Percentiles rank a stretch among this genome's conserved stretches.
These are phyloP conservation scores for Drosophila ficusphila DNA, from an alignment of 1,140 invertebrate species.

Conservation along the genomic window DNA sequence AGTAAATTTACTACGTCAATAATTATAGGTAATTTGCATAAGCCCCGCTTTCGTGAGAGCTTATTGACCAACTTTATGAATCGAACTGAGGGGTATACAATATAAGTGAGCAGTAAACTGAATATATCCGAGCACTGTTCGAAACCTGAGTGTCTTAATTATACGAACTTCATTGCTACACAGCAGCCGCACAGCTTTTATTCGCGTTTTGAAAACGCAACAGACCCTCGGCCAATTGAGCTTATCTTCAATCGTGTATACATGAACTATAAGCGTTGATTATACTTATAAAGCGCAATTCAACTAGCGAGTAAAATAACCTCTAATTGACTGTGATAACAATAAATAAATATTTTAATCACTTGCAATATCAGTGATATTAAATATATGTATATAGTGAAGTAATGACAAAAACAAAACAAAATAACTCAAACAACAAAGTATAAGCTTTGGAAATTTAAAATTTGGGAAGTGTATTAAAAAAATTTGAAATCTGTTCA, in stretches of 20 bases:
- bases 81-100: constrained; percentile 23
- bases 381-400: not conserved
- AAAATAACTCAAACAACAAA: not conserved
- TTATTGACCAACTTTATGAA: constrained; percentile 37
- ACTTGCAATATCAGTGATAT: too few species aligned
- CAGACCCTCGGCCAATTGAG: constrained; percentile 14
- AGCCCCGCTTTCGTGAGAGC: constrained; percentile 29
- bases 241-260: constrained; percentile 34
- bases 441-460: too few species aligned
- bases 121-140: not conserved
- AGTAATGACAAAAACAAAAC: not conserved
- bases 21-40: constrained; percentile 47
- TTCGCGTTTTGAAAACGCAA: not conserved
- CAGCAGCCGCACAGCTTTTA: not conserved
- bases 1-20: constrained; percentile 47
- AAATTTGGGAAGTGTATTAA: too few species aligned
- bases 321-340: constrained; percentile 23
- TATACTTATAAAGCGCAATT: constrained; percentile 16
- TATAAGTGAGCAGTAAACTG: constrained; percentile 7
- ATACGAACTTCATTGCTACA: constrained; percentile 10
- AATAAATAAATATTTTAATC: constrained; percentile 2
- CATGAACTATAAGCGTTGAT: constrained; percentile 18
- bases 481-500: too few species aligned
- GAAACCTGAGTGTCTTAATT: constrained; percentile 8
- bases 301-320: constrained; percentile 3